Evolutionary conservation across 2,797 vertebrate genomes (phyloP).

Genomic region (Buphagus erythrorhynchus): DNA sequence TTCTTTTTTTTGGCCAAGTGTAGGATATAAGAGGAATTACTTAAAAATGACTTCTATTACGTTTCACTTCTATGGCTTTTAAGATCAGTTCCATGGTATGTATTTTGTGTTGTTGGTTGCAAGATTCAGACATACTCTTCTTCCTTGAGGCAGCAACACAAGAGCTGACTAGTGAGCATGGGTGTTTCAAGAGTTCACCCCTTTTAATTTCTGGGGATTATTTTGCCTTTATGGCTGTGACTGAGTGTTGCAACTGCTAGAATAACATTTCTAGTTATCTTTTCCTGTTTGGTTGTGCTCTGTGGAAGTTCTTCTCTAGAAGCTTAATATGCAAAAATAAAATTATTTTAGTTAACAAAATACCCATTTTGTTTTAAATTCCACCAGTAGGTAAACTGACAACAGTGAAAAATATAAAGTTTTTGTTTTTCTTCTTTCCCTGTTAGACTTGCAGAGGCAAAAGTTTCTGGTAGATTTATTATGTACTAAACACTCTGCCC

Average conservation of each 20-base stretch:
- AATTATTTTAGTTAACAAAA: neutral
- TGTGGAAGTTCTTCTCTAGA: neutral
- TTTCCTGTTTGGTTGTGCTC: neutral
- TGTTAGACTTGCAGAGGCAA: neutral
- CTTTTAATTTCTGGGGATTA: neutral
- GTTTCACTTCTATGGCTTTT: neutral
- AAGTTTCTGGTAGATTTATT: neutral
- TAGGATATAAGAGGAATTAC: neutral
- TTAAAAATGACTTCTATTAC: neutral
- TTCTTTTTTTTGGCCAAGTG: neutral
- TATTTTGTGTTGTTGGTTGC: neutral
- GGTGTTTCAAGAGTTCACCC: neutral
- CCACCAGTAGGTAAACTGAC: neutral
- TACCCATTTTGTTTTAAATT: neutral
- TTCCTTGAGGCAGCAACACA: neutral
- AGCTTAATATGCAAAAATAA: neutral
- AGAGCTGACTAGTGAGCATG: neutral
- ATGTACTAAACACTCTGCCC: rapidly evolving
- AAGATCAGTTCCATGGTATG: neutral
- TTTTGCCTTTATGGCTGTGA: neutral
- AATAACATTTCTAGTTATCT: neutral
- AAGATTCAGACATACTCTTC: neutral
- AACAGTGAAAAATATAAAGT: neutral
- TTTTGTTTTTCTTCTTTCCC: neutral
- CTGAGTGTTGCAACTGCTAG: neutral